Base-by-base conservation (phyloP, 2,797 vertebrate genomes). In the Geotrypetes seraphini region DNA sequence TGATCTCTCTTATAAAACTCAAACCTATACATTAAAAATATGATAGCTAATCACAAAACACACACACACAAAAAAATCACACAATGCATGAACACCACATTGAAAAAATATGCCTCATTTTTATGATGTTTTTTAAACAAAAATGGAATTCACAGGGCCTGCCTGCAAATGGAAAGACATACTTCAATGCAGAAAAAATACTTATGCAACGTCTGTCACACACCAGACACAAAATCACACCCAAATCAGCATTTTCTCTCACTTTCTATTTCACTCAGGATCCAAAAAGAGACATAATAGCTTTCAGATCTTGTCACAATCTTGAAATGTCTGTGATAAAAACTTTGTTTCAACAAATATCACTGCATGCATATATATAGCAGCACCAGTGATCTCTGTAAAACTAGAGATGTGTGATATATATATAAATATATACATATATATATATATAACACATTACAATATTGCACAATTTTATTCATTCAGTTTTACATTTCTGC, bases 381-480 rank as follows among this genome's bases (percentile, higher is more conserved):
- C n/a, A n/a, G n/a, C n/a, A n/a, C n/a, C n/a, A n/a, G n/a, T n/a
- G n/a, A n/a, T n/a, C n/a, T n/a, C n/a, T n/a, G n/a, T n/a, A n/a
- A n/a, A n/a, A n/a, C n/a, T n/a, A n/a, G n/a, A n/a, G n/a, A n/a
- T n/a, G n/a, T n/a, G n/a, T n/a, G n/a, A n/a, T n/a, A n/a, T n/a
- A n/a, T n/a, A n/a, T n/a, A n/a, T n/a, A n/a, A 38, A 53, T 47
- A 60, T 18, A 22, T n/a, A n/a, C n/a, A n/a, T n/a, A n/a, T n/a
- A n/a, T n/a, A n/a, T n/a, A n/a, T n/a, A n/a, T n/a, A n/a, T 56
- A n/a, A n/a, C n/a, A n/a, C n/a, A n/a, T 59, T 63, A 71, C 36
- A 55, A 76, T 96, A 98, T 98, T 98, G 95, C 92, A 97, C 95
- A 84, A 87, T 79, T 80, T 63, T 73, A 80, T 57, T 76, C 86